These are phyloP conservation scores for Cryptoblepharus egeriae DNA, from an alignment of 2,797 vertebrate genomes.

Conservation along the genomic window DNA sequence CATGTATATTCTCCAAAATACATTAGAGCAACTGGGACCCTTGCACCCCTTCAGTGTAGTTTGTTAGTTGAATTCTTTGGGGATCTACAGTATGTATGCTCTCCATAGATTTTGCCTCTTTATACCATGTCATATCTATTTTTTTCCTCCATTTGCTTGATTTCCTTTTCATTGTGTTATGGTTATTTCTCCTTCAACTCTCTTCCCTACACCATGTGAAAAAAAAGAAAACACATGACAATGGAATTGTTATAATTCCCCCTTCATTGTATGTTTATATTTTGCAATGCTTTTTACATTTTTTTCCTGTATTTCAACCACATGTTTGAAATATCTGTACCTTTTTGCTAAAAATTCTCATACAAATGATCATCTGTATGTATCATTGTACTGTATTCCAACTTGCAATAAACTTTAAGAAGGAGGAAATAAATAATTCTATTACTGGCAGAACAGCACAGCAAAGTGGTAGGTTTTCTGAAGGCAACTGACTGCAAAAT, in stretches of 20 bases:
- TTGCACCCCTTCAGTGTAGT: conserved; percentile 25
- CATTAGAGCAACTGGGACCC: neutral
- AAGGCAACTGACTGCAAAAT: conserved; percentile 38
- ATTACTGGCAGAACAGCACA: conserved; percentile 59
- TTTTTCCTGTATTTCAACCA: conserved; percentile 70
- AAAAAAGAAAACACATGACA: conserved; percentile 58
- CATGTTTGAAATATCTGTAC: conserved; percentile 68
- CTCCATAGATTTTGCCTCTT: neutral
- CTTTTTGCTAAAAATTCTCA: conserved; percentile 59
- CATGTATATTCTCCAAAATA: conserved; percentile 24
- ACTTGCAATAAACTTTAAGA: conserved; percentile 68
- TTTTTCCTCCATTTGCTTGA: conserved; percentile 49
- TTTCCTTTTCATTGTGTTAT: conserved; percentile 47
- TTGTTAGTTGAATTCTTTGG: conserved; percentile 22
- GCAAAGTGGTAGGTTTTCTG: conserved; percentile 51
- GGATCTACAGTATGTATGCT: neutral
- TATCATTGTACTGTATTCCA: conserved; percentile 69
- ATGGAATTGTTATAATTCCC: conserved; percentile 59
- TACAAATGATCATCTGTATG: conserved; percentile 72
- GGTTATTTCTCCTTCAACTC: conserved; percentile 46
- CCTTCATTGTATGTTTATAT: conserved; percentile 68
- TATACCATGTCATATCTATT: conserved; percentile 43
- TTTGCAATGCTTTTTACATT: conserved; percentile 66
- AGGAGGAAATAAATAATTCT: conserved; percentile 56
- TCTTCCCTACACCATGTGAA: conserved; percentile 61